phyloP scores from a whole-genome alignment of 2,113 vertebrate species.

The Corvus cornix region DNA sequence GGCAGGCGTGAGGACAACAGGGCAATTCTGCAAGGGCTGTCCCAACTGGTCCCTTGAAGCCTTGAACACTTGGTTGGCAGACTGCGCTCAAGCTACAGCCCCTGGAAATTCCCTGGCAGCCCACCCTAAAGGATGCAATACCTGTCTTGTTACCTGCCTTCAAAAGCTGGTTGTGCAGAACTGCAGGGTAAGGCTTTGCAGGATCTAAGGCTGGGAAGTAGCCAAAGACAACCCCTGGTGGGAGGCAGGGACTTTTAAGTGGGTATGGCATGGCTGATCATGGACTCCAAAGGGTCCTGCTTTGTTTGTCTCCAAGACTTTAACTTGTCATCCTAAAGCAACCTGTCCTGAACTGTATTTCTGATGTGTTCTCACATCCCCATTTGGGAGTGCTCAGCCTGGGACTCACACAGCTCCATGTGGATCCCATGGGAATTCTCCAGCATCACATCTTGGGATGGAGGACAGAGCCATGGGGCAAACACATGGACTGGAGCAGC shows the following conservation, averaged over 20 bases:
- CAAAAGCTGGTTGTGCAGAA: neutral
- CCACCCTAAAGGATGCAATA: neutral
- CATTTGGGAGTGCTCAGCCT: neutral
- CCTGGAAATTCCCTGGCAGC: neutral
- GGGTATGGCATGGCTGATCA: neutral
- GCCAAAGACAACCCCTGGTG: neutral
- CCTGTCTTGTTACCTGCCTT: neutral
- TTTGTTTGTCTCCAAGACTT: neutral
- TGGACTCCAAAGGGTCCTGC: neutral
- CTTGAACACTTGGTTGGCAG: neutral
- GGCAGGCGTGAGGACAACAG: neutral
- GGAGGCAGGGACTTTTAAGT: neutral
- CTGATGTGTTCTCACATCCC: fast-evolving
- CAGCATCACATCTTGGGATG: neutral
- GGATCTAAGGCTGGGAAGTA: neutral
- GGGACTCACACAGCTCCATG: neutral
- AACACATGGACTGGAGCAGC: neutral
- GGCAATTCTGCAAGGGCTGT: neutral
- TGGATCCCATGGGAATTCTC: neutral
- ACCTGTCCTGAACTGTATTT: neutral
- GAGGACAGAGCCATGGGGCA: neutral
- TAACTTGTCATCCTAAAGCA: neutral
- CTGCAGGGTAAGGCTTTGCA: neutral
- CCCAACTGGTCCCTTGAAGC: neutral
- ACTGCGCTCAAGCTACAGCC: neutral